Conservation (phyloP, 2,113 vertebrate genomes). For the Drymodes brunneopygia region DNA sequence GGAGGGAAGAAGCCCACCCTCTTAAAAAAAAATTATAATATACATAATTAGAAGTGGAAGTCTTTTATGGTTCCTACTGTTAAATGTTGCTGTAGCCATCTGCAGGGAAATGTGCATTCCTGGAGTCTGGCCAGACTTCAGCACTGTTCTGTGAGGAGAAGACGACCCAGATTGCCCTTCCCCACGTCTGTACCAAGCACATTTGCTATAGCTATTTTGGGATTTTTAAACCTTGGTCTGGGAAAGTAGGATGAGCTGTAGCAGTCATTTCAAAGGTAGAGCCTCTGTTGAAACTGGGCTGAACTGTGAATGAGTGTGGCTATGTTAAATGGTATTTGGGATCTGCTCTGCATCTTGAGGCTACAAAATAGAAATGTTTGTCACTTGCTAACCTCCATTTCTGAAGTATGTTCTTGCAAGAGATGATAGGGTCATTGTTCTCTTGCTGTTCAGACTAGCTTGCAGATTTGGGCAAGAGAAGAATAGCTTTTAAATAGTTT, state of each 20-base stretch:
- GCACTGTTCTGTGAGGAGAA: neutral
- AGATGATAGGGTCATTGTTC: neutral
- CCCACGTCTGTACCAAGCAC: neutral
- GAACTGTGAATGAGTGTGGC: neutral
- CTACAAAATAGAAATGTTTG: neutral
- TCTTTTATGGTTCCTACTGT: neutral
- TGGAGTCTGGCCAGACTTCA: conserved; percentile 34
- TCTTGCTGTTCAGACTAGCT: neutral
- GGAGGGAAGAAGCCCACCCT: neutral
- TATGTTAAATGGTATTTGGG: neutral
- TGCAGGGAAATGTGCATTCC: neutral
- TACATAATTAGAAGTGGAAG: neutral
- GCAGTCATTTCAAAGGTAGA: neutral
- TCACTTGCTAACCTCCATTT: neutral
- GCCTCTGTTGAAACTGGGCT: neutral
- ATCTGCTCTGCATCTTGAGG: neutral
- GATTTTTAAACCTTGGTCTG: conserved; percentile 19
- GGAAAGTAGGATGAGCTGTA: neutral
- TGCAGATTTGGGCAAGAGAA: neutral
- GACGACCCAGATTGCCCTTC: conserved; percentile 18
- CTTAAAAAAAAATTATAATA: neutral
- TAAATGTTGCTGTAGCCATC: neutral
- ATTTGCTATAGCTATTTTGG: neutral
- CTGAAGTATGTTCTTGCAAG: neutral
- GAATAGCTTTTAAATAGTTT: neutral